A percentile compares a stretch with the other conserved stretches of the same genome.
Evolutionary conservation across 2,113 vertebrate species (phyloP).

Genomic region (Callaeas wilsoni): DNA sequence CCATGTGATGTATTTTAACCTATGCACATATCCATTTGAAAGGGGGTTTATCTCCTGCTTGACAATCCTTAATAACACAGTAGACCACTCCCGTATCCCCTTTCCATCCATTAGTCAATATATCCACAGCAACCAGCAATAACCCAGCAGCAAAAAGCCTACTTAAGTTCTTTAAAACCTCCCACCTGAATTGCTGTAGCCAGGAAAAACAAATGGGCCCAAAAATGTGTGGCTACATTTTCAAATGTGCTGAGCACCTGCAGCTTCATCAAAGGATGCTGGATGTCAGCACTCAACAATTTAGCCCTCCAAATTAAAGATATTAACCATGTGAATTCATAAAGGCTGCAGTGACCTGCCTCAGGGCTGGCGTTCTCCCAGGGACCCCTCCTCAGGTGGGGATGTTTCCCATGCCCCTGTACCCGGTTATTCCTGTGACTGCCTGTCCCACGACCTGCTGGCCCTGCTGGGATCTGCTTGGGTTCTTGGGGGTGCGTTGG

Average conservation of each 20-base stretch:
- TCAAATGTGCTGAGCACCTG: constrained; percentile 31
- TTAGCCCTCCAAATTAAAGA: neutral
- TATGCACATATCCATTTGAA: constrained; percentile 15
- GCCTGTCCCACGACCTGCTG: neutral
- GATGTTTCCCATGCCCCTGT: neutral
- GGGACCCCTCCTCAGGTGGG: neutral
- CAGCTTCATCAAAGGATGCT: neutral
- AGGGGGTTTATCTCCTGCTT: constrained; percentile 16
- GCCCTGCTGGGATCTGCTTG: neutral
- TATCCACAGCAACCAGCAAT: constrained; percentile 44
- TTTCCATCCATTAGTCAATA: constrained; percentile 39
- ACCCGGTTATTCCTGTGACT: neutral
- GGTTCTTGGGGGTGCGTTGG: neutral
- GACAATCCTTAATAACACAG: constrained; percentile 23
- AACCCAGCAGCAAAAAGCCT: constrained; percentile 50
- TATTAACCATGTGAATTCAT: neutral
- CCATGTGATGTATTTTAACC: constrained; percentile 21
- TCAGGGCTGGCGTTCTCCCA: neutral
- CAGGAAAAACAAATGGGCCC: constrained; percentile 47
- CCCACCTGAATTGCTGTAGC: constrained; percentile 38
- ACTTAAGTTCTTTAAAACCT: constrained; percentile 42
- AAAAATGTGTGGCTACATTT: neutral
- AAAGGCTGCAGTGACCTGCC: neutral
- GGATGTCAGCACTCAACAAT: neutral
- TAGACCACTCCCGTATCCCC: constrained; percentile 4